Conservation (phyloP, 2,113 vertebrate genomes). For the Mustelus asterias region DNA sequence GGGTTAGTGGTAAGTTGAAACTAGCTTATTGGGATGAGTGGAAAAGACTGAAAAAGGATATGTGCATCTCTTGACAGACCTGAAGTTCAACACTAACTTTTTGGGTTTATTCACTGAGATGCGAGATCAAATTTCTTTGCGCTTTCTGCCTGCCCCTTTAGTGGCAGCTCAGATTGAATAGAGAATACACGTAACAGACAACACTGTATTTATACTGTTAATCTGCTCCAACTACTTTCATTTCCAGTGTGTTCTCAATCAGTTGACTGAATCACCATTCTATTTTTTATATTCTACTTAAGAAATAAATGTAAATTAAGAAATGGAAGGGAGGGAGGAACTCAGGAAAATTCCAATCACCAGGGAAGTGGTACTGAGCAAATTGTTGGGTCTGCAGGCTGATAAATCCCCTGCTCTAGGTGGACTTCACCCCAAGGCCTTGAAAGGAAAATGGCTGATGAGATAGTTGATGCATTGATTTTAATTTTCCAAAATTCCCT, state of each 20-base stretch:
- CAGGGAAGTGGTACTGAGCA: too few relatives aligned
- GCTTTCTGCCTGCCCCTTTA: neutral
- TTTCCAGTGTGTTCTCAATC: neutral
- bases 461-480: too few relatives aligned
- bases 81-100: slow-evolving; percentile 1
- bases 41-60: neutral
- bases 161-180: slow-evolving; percentile 18
- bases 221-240: neutral
- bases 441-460: too few relatives aligned
- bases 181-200: neutral
- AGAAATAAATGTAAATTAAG: too few relatives aligned
- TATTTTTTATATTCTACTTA: neutral
- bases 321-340: too few relatives aligned
- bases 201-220: neutral
- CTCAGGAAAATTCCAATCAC: too few relatives aligned
- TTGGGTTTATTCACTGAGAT: slow-evolving; percentile 19
- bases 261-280: too few relatives aligned
- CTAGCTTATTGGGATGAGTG: neutral
- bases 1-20: neutral
- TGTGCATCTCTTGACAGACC: slow-evolving; percentile 24
- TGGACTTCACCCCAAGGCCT: too few relatives aligned
- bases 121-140: neutral
- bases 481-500: too few relatives aligned
- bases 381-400: too few relatives aligned
- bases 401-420: too few relatives aligned